phyloP scores from a whole-genome alignment of 2,113 vertebrate genomes.

The Gadus macrocephalus region DNA sequence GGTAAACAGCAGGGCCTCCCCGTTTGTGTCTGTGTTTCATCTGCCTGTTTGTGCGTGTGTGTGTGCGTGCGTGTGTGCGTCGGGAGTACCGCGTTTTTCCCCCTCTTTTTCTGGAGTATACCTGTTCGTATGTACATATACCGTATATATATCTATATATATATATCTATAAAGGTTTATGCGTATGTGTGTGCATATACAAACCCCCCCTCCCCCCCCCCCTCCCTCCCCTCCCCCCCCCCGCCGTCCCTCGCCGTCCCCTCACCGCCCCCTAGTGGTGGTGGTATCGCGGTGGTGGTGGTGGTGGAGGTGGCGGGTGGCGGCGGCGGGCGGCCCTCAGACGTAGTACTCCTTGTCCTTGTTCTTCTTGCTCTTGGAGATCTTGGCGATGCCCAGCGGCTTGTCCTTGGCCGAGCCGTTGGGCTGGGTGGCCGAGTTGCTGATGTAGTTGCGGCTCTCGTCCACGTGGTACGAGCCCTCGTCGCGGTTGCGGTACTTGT shows the following conservation, averaged over 20 bases:
- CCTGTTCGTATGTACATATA: conserved; percentile 72
- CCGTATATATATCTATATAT: conserved; percentile 64
- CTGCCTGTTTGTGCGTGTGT: background rate
- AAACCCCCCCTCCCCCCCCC: conserved; percentile 10
- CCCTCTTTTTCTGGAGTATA: conserved; percentile 58
- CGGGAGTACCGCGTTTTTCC: conserved; percentile 24
- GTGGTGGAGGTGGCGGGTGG: background rate
- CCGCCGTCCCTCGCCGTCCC: background rate
- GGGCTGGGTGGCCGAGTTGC: conserved; percentile 97
- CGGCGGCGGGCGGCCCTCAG: conserved; percentile 70
- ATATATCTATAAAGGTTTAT: conserved; percentile 66
- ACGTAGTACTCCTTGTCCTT: conserved; percentile 99
- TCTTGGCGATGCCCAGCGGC: conserved; percentile 92
- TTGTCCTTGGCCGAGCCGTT: conserved; percentile 98
- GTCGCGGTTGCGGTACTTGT: conserved; percentile 98
- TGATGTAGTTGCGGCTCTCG: conserved; percentile 99
- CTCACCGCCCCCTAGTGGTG: background rate
- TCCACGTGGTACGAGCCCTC: conserved; percentile 98
- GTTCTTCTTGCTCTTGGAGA: conserved; percentile 99
- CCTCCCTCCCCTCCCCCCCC: background rate
- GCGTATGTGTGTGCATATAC: conserved; percentile 43
- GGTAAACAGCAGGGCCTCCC: no score
- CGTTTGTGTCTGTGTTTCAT: background rate
- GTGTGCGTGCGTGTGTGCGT: background rate
- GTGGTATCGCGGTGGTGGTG: background rate